Evolutionary conservation across 2,113 vertebrate species (phyloP), one percentile per base, ranked within the genome.

Genomic region (Corythoichthys haematopterus): DNA sequence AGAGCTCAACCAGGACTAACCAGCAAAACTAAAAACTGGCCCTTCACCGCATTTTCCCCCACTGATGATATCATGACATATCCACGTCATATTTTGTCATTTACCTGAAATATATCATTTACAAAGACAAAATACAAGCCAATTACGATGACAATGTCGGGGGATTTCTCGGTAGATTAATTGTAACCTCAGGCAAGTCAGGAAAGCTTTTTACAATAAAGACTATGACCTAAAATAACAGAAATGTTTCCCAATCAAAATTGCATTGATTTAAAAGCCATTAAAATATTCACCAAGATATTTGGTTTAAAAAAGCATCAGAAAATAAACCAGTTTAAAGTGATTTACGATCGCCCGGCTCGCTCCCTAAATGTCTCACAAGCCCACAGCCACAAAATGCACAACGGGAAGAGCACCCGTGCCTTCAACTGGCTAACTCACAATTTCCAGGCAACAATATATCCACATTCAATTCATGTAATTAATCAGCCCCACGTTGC

Each of bases 1-100:
- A 46, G 43, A 14, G 11, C 28, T 45, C 56, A 65, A 48, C 14
- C 16, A 57, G 51, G 72, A 77, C 72, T 69, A 58, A 71, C 52
- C 45, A 74, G 12, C 4, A 57, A 35, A 57, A 77, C 46, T 33
- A 45, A 37, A 60, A 61, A 68, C 37, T 56, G 60, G 36, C 8
- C 10, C 52, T 66, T 62, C 40, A 43, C 7, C 0, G 1, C 62
- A 61, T 67, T 50, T 20, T 38, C 38, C 9, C 9, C 11, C 14
- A 47, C 47, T 51, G 46, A 6, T 64, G 61, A 64, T 15, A 64
- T 14, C 3, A 64, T 64, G 16, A 57, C 35, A 57, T 65, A 20
- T 20, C 40, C 7, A 47, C n/a, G n/a, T 33, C 45, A 47, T 48
- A 47, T 28, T 1, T 57, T 36, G 33, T 57, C 55, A 15, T 13